These are phyloP conservation scores for Meliscaeva auricollis DNA, from an alignment of 2,888 invertebrate genomes.

Conservation along the genomic window DNA sequence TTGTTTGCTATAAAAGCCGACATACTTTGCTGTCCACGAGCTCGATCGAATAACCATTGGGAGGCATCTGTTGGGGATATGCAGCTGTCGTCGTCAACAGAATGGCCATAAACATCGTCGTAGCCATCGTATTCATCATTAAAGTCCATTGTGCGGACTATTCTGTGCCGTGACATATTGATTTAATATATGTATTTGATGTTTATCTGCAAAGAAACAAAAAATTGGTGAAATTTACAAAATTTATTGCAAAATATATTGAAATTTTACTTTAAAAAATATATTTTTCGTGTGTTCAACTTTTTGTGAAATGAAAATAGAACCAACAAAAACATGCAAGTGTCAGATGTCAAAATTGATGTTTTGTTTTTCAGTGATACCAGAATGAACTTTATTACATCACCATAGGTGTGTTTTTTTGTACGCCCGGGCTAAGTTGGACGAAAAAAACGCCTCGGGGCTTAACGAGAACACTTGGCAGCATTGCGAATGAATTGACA, in stretches of 20 bases:
- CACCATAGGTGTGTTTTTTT: no score
- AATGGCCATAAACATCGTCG: conserved; percentile 95
- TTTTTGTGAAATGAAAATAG: conserved; percentile 37
- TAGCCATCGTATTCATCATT: conserved; percentile 96
- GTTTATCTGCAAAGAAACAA: conserved; percentile 1
- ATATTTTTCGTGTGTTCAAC: not conserved
- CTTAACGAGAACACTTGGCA: no score
- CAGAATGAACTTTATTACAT: conserved; percentile 10
- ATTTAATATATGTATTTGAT: conserved; percentile 18
- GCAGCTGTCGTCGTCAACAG: conserved; percentile 96
- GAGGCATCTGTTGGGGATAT: conserved; percentile 94
- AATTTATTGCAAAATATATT: not conserved
- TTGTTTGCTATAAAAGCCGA: conserved; percentile 89
- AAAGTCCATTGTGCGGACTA: conserved; percentile 93
- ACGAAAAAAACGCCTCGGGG: no score
- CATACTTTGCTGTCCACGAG: conserved; percentile 89
- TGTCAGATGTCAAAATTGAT: conserved; percentile 43
- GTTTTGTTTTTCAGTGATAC: conserved; percentile 38
- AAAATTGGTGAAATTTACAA: not conserved
- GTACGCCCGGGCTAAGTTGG: no score
- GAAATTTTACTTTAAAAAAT: conserved; percentile 34
- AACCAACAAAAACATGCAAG: conserved; percentile 58
- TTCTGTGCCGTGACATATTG: conserved; percentile 94
- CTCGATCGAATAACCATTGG: conserved; percentile 94
- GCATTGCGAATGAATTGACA: no score